phyloP scores from a whole-genome alignment of 2,888 invertebrate species.

The Timema podura region DNA sequence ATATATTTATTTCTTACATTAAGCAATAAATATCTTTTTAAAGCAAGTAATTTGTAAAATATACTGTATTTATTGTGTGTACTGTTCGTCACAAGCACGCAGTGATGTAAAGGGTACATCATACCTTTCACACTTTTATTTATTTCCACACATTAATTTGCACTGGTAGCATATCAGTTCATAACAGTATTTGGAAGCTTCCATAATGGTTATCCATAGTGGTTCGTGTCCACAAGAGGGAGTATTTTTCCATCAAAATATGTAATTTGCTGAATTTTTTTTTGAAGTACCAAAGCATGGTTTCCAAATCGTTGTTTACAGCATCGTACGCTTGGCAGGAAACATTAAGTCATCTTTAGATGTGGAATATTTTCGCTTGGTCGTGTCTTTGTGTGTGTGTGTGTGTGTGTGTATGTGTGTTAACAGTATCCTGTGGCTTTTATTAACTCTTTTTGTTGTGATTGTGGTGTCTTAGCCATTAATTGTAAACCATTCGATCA shows the following conservation, averaged over 20 bases:
- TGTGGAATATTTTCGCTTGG: too few species aligned
- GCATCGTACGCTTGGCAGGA: too few species aligned
- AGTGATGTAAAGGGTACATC: neutral
- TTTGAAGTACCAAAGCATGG: neutral
- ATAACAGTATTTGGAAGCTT: neutral
- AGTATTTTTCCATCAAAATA: neutral
- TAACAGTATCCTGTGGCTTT: too few species aligned
- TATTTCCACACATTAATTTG: conserved; percentile 8
- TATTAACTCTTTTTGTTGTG: neutral
- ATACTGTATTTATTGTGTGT: neutral
- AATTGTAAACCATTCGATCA: conserved; percentile 7
- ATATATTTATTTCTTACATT: too few species aligned
- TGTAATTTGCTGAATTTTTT: neutral
- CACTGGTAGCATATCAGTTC: neutral
- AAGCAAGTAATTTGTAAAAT: neutral
- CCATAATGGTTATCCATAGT: neutral
- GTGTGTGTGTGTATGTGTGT: too few species aligned
- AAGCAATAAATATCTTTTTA: too few species aligned
- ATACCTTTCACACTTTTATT: conserved; percentile 3
- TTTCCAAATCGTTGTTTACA: too few species aligned
- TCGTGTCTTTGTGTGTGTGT: too few species aligned
- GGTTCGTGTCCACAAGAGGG: neutral
- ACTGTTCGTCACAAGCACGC: conserved; percentile 3
- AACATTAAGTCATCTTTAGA: too few species aligned
- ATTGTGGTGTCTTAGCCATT: neutral